Evolutionary conservation across 2,113 vertebrate species (phyloP).

Genomic region (Procavia capensis): DNA sequence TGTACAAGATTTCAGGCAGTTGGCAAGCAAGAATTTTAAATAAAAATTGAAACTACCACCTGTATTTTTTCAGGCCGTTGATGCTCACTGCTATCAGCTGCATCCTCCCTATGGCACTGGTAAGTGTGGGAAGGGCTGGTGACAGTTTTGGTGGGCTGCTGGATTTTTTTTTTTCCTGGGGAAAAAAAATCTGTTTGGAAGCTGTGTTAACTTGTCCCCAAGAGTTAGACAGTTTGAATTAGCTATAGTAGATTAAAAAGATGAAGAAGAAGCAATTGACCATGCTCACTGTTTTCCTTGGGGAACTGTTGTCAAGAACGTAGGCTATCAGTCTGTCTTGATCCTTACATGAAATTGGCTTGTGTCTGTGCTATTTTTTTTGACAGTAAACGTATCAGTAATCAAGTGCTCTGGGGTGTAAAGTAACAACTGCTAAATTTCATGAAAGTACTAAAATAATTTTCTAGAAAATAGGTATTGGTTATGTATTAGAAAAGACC

Average conservation of each 20-base stretch:
- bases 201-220: slow-evolving; percentile 45
- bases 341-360: neutral
- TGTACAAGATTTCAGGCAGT: slow-evolving; percentile 80
- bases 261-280: neutral
- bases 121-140: slow-evolving; percentile 84
- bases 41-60: slow-evolving; percentile 86
- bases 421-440: slow-evolving; percentile 27
- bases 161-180: slow-evolving; percentile 69
- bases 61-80: slow-evolving; percentile 86
- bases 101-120: slow-evolving; percentile 83
- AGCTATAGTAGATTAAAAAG: slow-evolving; percentile 26
- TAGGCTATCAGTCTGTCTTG: neutral
- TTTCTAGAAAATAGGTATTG: neutral
- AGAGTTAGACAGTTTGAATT: slow-evolving; percentile 19
- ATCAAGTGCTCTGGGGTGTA: slow-evolving; percentile 7
- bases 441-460: slow-evolving; percentile 47
- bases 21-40: slow-evolving; percentile 83
- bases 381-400: neutral
- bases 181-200: slow-evolving; percentile 60
- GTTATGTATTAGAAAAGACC: neutral
- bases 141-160: slow-evolving; percentile 80
- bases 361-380: slow-evolving; percentile 31
- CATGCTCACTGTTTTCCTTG: slow-evolving; percentile 5
- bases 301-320: slow-evolving; percentile 7
- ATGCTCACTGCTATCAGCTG: slow-evolving; percentile 84